Base-by-base conservation (phyloP, 1,140 invertebrate genomes). In the Andrena cerasifolii region DNA sequence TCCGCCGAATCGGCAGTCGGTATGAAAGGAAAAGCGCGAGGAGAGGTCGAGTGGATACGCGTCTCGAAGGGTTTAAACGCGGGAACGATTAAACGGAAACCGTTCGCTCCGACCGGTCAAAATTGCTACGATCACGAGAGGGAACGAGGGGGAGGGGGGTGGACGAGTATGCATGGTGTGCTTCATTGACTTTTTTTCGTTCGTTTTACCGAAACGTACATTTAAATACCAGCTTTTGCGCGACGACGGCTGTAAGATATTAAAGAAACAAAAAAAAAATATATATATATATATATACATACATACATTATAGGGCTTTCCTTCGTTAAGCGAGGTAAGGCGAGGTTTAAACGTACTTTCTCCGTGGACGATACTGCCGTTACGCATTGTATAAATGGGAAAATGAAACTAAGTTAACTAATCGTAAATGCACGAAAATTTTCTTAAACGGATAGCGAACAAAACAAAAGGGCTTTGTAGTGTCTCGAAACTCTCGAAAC, bases 341-440 rank as follows among this genome's bases (percentile, higher is more conserved):
- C 73, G 74, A 79, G 84, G 54, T 85, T 85, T 83, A 79, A 85
- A 86, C 84, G 86, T 88, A 89, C 83, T 89, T 88, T 88, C 79
- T 88, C 87, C 83, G 76, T 86, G 82, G 86, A 89, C 84, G 88
- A 89, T 88, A 89, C 88, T 89, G 88, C 88, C 88, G 86, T 87
- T 85, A 87, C 71, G 86, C 82, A 88, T 87, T 87, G 59, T 86
- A 86, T 85, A 87, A 86, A 40, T 76, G 65, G 62, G 76, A 77
- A 53, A 61, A 79, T 70, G 61, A 71, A 79, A 82, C 66, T 80
- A 85, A 85, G 80, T 86, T 86, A 86, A 86, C 73, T 86, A 83
- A 83, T 85, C 77, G 77, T 85, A 85, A 85, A 83, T 83, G 83
- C 80, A 86, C 80, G 73, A 81, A 82, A 82, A 78, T 85, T 85